Evolutionary conservation across 2,113 vertebrate species (phyloP).

Genomic region (Isichthys henryi): DNA sequence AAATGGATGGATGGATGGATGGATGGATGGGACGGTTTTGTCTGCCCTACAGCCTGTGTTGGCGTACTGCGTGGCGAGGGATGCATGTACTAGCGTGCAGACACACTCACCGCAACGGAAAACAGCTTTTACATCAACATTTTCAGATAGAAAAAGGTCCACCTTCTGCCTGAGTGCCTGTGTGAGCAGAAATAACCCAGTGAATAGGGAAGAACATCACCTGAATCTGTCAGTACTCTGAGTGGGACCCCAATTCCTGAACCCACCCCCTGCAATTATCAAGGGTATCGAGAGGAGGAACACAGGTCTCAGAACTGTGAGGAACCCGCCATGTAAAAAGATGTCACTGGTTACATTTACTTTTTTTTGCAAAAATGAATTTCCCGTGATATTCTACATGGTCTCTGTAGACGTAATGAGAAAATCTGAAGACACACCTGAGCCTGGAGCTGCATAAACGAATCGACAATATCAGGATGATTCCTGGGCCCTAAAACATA

Average conservation of each 20-base stretch:
- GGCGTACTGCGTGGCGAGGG: background rate
- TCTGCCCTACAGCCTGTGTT: background rate
- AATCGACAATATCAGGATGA: slow-evolving; percentile 98
- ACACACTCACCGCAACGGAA: slow-evolving; percentile 90
- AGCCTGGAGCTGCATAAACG: slow-evolving; percentile 96
- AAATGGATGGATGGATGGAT: too few species aligned
- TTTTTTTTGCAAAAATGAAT: background rate
- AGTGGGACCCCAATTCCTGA: slow-evolving; percentile 6
- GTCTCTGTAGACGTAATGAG: background rate
- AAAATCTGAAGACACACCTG: slow-evolving; percentile 75
- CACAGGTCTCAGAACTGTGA: background rate
- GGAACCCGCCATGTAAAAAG: background rate
- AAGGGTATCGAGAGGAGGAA: background rate
- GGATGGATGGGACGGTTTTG: background rate
- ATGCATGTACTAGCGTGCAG: background rate
- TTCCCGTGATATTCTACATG: background rate
- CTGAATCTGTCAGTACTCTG: slow-evolving; percentile 41
- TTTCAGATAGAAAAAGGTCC: slow-evolving; percentile 79
- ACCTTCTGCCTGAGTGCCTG: slow-evolving; percentile 90
- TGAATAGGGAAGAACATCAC: slow-evolving; percentile 24
- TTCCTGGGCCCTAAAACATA: slow-evolving; percentile 91
- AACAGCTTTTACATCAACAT: slow-evolving; percentile 80
- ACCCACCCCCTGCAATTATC: slow-evolving; percentile 46
- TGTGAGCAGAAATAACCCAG: slow-evolving; percentile 48
- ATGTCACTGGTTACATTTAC: background rate